phyloP scores from a whole-genome alignment of 2,888 invertebrate species.

The Latrodectus hesperus region DNA sequence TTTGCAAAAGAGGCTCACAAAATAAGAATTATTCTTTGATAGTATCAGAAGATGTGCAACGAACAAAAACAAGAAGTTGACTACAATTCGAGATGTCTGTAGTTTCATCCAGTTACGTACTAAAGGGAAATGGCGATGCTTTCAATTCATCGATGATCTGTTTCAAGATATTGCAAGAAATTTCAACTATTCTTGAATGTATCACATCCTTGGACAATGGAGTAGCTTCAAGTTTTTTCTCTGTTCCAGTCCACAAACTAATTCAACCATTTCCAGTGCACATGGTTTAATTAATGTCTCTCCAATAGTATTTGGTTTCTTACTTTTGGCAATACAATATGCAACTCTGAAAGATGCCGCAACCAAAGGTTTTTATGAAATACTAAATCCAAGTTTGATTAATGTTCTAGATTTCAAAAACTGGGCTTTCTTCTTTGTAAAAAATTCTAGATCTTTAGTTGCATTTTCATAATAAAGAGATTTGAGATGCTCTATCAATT shows the following conservation, averaged over 20 bases:
- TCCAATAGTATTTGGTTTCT: too few relatives aligned
- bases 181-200: slow-evolving; percentile 56
- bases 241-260: too few relatives aligned
- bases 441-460: too few relatives aligned
- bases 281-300: too few relatives aligned
- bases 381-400: too few relatives aligned
- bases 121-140: slow-evolving; percentile 58
- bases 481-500: slow-evolving; percentile 61
- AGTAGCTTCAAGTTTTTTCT: background rate
- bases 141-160: slow-evolving; percentile 55
- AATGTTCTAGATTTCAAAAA: too few relatives aligned
- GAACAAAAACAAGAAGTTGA: slow-evolving; percentile 52
- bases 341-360: too few relatives aligned
- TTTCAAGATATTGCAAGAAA: slow-evolving; percentile 64
- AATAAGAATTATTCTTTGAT: slow-evolving; percentile 38
- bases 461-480: background rate
- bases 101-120: slow-evolving; percentile 74
- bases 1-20: slow-evolving; percentile 36
- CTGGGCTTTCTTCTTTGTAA: too few relatives aligned
- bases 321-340: too few relatives aligned
- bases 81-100: slow-evolving; percentile 72
- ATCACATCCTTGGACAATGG: slow-evolving; percentile 56
- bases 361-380: too few relatives aligned
- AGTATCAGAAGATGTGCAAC: slow-evolving; percentile 33
- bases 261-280: too few relatives aligned